Conservation (phyloP, 92 coral and sea anemone species). For the Pocillopora grandis region DNA sequence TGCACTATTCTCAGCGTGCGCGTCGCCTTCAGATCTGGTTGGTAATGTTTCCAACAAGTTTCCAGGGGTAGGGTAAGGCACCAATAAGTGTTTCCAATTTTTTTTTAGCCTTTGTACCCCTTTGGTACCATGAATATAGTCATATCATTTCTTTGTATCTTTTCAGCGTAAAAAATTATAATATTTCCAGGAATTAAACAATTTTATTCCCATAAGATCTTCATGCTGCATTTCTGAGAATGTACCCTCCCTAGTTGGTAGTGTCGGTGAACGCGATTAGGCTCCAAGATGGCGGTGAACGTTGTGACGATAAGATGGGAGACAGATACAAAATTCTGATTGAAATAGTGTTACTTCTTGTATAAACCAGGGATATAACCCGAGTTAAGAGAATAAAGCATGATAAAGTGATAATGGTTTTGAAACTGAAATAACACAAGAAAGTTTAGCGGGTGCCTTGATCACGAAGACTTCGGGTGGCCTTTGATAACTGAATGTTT, state of each 20-base stretch:
- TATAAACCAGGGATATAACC: not conserved
- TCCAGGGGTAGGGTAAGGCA: constrained; percentile 23
- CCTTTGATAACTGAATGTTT: not conserved
- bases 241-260: constrained; percentile 15
- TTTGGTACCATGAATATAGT: not conserved
- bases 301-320: not conserved
- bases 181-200: not conserved
- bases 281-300: constrained; percentile 40
- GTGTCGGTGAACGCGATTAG: not conserved
- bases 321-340: not conserved
- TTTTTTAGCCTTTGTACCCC: not conserved
- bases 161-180: not conserved
- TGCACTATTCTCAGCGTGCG: not conserved
- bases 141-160: not conserved
- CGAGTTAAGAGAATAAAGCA: not conserved
- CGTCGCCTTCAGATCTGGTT: not conserved
- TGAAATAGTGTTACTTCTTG: not conserved
- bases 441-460: not conserved
- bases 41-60: not conserved
- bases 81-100: too few relatives aligned
- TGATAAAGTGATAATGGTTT: not conserved
- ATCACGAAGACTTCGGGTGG: not conserved
- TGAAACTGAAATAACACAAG: too few relatives aligned
- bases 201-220: not conserved
- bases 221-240: not conserved